A percentile compares a stretch with the other conserved stretches of the same genome.
phyloP scores from a whole-genome alignment of 2,888 invertebrate species.

The Athalia circularis region DNA sequence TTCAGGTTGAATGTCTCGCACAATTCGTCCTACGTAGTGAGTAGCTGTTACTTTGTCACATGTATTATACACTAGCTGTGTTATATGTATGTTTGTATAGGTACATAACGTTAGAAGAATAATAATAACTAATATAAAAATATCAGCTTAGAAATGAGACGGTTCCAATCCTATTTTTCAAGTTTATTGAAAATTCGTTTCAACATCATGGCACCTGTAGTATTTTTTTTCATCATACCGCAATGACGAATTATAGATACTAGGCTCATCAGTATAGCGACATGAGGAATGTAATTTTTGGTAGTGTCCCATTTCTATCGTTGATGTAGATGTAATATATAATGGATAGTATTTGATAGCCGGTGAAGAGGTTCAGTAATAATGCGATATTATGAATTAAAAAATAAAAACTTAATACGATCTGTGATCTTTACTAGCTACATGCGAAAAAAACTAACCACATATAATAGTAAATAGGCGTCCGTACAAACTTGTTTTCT shows the following conservation, averaged over 20 bases:
- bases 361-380: constrained; percentile 24
- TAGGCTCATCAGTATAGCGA: neutral
- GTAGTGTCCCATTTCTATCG: constrained; percentile 12
- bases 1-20: neutral
- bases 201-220: neutral
- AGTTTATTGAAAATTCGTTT: neutral
- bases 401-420: constrained; percentile 28
- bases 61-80: constrained; percentile 27
- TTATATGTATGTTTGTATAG: constrained; percentile 7
- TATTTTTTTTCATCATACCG: neutral
- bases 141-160: neutral
- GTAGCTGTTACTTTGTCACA: neutral
- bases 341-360: constrained; percentile 34
- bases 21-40: constrained; percentile 4
- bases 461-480: constrained; percentile 26
- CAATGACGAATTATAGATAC: neutral
- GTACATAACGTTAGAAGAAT: constrained; percentile 5
- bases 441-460: constrained; percentile 1
- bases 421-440: constrained; percentile 36
- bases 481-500: neutral
- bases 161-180: neutral
- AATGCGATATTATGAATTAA: constrained; percentile 27
- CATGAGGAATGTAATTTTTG: neutral
- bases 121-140: constrained; percentile 33
- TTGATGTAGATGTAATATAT: constrained; percentile 22